phyloP scores from a whole-genome alignment of 2,113 vertebrate genomes.

The Desmodus rotundus region DNA sequence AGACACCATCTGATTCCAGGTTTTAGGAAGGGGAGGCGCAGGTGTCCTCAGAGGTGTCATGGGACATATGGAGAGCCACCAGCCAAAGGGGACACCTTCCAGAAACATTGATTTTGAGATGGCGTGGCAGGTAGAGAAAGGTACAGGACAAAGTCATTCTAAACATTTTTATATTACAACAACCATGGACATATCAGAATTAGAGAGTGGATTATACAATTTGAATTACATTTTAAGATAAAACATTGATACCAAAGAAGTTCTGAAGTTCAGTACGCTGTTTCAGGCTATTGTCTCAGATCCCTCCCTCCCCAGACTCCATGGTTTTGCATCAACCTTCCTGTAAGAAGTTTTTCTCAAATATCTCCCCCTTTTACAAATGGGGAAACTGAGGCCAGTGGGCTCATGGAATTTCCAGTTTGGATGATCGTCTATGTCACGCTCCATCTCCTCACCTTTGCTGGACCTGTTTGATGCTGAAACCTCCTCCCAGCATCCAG shows the following conservation, averaged over 20 bases:
- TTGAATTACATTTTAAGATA: background rate
- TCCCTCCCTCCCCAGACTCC: background rate
- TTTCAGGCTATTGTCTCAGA: background rate
- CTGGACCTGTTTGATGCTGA: background rate
- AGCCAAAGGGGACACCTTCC: background rate
- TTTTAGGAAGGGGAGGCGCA: background rate
- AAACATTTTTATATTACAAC: background rate
- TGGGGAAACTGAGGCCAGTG: background rate
- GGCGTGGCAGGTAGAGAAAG: background rate
- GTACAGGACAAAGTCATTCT: background rate
- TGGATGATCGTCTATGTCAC: background rate
- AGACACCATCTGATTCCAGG: background rate
- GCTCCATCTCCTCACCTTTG: background rate
- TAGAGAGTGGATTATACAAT: background rate
- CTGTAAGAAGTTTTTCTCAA: background rate
- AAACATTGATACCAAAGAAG: background rate
- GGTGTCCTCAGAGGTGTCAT: background rate
- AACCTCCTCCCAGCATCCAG: background rate
- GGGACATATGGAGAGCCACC: background rate
- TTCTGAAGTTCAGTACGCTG: background rate
- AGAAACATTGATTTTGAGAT: background rate
- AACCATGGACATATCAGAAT: background rate
- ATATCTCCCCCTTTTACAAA: background rate
- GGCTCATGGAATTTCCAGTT: background rate
- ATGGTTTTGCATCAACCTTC: background rate